Evolutionary conservation across 2,888 invertebrate genomes (phyloP), one percentile per base, ranked within the genome.

Genomic region (Trachelus troglodyta): DNA sequence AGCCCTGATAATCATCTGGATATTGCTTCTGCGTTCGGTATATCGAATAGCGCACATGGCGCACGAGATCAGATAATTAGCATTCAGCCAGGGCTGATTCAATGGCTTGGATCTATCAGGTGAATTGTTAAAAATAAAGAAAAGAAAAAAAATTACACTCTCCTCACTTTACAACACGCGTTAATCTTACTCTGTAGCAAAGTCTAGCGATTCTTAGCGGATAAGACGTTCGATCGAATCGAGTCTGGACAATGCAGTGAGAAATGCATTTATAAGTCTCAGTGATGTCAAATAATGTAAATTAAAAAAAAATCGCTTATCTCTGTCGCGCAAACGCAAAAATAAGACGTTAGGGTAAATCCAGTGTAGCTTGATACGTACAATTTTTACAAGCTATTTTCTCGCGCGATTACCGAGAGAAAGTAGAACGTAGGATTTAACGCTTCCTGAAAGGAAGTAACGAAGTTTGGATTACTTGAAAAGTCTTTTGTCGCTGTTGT

Each of bases 51-150:
- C 83, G 74, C 37, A 85, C 78, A 77, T 75, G 73, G 75, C 73
- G 68, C 79, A 82, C 81, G 78, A 83, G 84, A 90, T 89, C 90
- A 89, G 90, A 89, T 90, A 89, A 90, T 90, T 90, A 89, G 89
- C 88, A 88, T 90, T 88, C 88, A 87, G 82, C 84, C 84, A 85
- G 78, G 79, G 81, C 81, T 81, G 82, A 79, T 77, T 80, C 78
- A 84, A 84, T 82, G 81, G 83, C 79, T 81, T 77, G 82, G 81
- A 85, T 83, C 82, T 87, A 89, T 89, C 89, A 81, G 82, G 82
- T 85, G 83, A 83, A 89, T 89, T 87, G 83, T 82, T 83, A 86
- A 86, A 23, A 15, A 9, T 23, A 6, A 9, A 9, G 2, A 9
- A 23, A 23, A 56, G 6, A 56, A 56, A 6, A 40, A 2, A 6